Percentiles rank a stretch among this genome's conserved stretches.
These are phyloP conservation scores for Paragorgia papillata DNA, from an alignment of 92 coral and sea anemone species.

Conservation along the genomic window DNA sequence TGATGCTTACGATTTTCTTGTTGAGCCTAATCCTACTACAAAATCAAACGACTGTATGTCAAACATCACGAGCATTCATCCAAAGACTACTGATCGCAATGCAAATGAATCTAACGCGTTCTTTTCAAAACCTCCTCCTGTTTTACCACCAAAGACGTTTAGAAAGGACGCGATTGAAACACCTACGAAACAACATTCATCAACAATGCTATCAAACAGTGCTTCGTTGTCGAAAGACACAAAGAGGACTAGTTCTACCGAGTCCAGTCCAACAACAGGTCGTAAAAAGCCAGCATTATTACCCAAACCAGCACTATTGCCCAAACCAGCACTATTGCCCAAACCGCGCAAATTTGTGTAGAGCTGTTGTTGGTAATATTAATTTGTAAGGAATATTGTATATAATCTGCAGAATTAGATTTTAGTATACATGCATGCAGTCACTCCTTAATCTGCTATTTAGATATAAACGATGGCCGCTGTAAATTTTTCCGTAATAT, in stretches of 20 bases:
- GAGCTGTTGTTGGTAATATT: no score
- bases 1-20: neutral
- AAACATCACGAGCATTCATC: neutral
- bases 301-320: no score
- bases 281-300: constrained; percentile 33
- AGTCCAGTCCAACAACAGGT: constrained; percentile 16
- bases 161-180: neutral
- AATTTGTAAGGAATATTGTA: no score
- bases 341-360: no score
- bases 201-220: neutral
- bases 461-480: no score
- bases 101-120: neutral
- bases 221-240: neutral
- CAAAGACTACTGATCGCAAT: neutral
- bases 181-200: neutral
- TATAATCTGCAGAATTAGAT: no score
- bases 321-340: no score
- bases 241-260: neutral
- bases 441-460: no score
- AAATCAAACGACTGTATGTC: neutral
- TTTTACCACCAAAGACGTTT: constrained; percentile 6
- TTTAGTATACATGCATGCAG: no score
- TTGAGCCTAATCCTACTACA: neutral
- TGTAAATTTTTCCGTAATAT: no score
- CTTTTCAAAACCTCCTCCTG: neutral